Evolutionary conservation across 2,797 vertebrate species (phyloP).

Genomic region (Parauchenoglanis ngamensis): DNA sequence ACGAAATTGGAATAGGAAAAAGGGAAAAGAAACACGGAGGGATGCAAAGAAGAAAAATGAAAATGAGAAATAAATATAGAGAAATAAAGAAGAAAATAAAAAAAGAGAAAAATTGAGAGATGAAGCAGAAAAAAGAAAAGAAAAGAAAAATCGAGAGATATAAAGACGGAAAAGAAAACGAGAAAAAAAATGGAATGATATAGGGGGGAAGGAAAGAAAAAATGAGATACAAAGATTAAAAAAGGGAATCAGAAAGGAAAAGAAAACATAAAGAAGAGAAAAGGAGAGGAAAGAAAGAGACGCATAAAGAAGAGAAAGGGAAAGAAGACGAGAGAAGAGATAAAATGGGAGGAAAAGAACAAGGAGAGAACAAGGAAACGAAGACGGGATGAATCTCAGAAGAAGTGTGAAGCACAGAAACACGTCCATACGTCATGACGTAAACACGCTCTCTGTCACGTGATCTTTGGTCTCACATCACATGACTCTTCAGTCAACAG

Average conservation of each 20-base stretch:
- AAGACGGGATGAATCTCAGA: neutral
- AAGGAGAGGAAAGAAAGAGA: neutral
- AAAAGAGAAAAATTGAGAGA: neutral
- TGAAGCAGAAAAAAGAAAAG: neutral
- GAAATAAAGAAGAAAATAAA: neutral
- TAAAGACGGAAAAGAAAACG: neutral
- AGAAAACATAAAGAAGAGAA: neutral
- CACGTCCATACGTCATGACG: neutral
- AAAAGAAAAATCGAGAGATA: neutral
- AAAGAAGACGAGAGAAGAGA: neutral
- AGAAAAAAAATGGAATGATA: neutral
- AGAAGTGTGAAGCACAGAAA: neutral
- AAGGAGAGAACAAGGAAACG: neutral
- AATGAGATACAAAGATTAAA: neutral
- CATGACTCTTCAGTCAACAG: constrained; percentile 42
- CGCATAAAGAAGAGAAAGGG: neutral
- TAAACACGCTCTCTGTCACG: neutral
- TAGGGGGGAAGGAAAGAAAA: neutral
- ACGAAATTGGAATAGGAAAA: neutral
- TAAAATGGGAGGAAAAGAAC: too few relatives aligned
- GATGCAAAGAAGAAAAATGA: neutral
- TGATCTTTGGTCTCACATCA: constrained; percentile 22
- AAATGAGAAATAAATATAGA: neutral
- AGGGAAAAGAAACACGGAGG: neutral
- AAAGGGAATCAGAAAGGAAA: neutral